phyloP scores from a whole-genome alignment of 2,888 invertebrate genomes.

The Microchrysa polita region DNA sequence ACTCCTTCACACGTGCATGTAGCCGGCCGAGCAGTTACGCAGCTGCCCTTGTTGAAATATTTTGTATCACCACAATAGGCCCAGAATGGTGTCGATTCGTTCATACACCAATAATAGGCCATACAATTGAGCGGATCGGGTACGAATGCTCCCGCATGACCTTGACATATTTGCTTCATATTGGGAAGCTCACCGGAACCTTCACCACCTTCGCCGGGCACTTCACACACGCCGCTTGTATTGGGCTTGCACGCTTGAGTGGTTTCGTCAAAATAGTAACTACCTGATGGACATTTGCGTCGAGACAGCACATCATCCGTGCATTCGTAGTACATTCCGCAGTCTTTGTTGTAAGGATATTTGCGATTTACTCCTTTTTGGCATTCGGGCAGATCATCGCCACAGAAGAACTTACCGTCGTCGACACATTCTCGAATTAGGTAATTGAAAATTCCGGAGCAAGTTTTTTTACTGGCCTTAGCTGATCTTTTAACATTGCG shows the following conservation, averaged over 20 bases:
- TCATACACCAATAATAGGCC: constrained; percentile 25
- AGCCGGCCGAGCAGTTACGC: neutral
- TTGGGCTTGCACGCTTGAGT: neutral
- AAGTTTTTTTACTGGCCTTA: too few relatives aligned
- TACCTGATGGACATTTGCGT: neutral
- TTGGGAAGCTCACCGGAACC: neutral
- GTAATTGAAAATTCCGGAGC: neutral
- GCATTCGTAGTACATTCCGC: constrained; percentile 6
- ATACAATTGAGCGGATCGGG: constrained; percentile 1
- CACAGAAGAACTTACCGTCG: neutral
- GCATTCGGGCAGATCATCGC: neutral
- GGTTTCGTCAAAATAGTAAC: neutral
- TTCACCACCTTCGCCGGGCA: neutral
- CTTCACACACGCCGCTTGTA: neutral
- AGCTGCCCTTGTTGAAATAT: constrained; percentile 9
- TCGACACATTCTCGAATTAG: neutral
- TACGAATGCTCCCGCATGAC: neutral
- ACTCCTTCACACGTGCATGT: constrained; percentile 20
- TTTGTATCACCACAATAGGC: neutral
- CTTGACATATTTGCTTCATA: constrained; percentile 5
- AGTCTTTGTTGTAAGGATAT: neutral
- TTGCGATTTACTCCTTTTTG: neutral
- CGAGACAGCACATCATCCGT: neutral
- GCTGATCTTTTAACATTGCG: too few relatives aligned
- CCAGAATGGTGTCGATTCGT: neutral